Evolutionary conservation across 2,888 invertebrate genomes (phyloP).

Genomic region (Meganola albula): DNA sequence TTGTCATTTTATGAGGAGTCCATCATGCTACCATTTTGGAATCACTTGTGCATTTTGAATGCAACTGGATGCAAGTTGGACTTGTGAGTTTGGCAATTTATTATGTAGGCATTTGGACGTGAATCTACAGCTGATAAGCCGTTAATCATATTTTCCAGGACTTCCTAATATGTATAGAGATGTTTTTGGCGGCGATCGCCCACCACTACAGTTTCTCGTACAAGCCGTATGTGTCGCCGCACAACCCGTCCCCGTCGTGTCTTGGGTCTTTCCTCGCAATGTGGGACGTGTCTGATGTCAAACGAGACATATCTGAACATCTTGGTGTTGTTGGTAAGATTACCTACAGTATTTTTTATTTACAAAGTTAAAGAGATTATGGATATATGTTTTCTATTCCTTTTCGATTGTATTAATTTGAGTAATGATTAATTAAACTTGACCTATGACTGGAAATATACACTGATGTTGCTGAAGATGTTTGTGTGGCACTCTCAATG

Average conservation of each 20-base stretch:
- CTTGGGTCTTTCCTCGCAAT: slow-evolving; percentile 91
- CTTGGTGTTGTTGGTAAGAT: slow-evolving; percentile 89
- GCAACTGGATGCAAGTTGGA: too few species aligned
- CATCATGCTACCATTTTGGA: too few species aligned
- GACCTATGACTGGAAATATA: neutral
- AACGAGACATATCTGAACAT: slow-evolving; percentile 94
- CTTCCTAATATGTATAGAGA: slow-evolving; percentile 97
- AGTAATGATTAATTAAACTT: neutral
- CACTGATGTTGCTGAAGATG: neutral
- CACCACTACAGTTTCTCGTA: slow-evolving; percentile 98
- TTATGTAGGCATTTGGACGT: too few species aligned
- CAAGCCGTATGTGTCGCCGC: slow-evolving; percentile 83
- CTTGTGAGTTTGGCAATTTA: too few species aligned
- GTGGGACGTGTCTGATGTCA: slow-evolving; percentile 98
- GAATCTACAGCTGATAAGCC: too few species aligned
- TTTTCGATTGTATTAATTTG: neutral
- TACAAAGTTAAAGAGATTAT: neutral
- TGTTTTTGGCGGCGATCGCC: slow-evolving; percentile 97
- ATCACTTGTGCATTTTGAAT: too few species aligned
- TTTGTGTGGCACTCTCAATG: too few species aligned
- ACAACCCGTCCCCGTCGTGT: slow-evolving; percentile 77
- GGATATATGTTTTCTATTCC: neutral
- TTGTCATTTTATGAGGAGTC: too few species aligned
- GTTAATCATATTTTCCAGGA: slow-evolving; percentile 80
- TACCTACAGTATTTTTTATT: neutral